Conservation (phyloP, 2,888 invertebrate species). For the Caenorhabditis plicata region DNA sequence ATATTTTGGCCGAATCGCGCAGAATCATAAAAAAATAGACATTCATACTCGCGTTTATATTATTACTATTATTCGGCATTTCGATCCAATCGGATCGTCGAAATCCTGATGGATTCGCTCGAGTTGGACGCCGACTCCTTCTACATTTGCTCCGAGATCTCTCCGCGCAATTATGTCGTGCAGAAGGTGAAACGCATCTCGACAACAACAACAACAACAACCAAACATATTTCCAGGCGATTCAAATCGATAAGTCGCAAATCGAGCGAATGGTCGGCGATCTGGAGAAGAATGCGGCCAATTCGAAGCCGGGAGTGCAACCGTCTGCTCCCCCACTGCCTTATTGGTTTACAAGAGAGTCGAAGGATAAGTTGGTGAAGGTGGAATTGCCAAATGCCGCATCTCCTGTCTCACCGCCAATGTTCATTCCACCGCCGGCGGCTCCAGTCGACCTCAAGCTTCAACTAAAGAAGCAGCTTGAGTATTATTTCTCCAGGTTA, state of each 20-base stretch:
- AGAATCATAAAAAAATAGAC: no score
- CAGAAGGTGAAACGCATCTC: constrained; percentile 71
- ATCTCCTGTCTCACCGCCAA: no score
- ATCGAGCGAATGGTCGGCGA: constrained; percentile 44
- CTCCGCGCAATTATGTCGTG: constrained; percentile 74
- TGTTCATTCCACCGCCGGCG: constrained; percentile 12
- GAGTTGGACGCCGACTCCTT: constrained; percentile 54
- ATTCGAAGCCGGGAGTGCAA: constrained; percentile 1
- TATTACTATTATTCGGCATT: constrained; percentile 3
- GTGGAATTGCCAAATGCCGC: constrained; percentile 9
- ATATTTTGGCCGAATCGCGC: no score
- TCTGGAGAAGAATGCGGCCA: constrained; percentile 25
- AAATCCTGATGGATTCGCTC: constrained; percentile 41
- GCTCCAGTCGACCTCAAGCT: constrained; percentile 74
- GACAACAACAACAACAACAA: not conserved
- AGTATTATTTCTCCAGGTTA: constrained; percentile 85
- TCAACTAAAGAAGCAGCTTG: constrained; percentile 80
- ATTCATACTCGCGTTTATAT: not conserved
- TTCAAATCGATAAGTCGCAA: constrained; percentile 46
- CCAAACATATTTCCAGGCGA: constrained; percentile 30
- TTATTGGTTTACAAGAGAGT: constrained; percentile 41
- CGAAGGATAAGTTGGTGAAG: constrained; percentile 28
- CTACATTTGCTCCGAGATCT: constrained; percentile 73
- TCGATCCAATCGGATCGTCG: no score
- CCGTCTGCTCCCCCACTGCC: constrained; percentile 2